Base-by-base conservation (phyloP, 2,113 vertebrate genomes). In the mouse (Mus musculus) region DNA sequence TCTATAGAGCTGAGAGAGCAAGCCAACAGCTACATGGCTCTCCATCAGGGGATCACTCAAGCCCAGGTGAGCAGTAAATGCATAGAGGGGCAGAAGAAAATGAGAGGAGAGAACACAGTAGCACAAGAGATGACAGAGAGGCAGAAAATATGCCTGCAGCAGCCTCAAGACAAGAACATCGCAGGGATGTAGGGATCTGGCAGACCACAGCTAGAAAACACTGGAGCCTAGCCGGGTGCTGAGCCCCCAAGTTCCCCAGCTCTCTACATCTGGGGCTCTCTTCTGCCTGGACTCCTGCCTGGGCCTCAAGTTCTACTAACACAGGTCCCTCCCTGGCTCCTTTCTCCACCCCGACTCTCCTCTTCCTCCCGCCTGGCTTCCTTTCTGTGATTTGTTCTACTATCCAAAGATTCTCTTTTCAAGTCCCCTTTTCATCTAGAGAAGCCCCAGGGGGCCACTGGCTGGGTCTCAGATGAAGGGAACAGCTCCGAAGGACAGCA, bases 31-130 rank as follows among this genome's bases (percentile, higher is more conserved):
- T 98, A 98, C 98, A 97, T 96, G 67, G 96, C 97, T 98, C 97
- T 99, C 98, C 98, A 98, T 98, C 97, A 98, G 97, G 91, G 95
- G 97, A 96, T 98, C 96, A 97, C 97, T 97, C 93, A 96, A 97
- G 97, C 97, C 98, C 98, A 91, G 95, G 97, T 98, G 98, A 96
- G 97, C 88, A 96, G 97, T 94, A 98, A 98, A 97, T 96, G 96
- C 97, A 97, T 91, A 95, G 96, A 86, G 78, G 96, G 96, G 24
- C 36, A 22, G 42, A 59, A 12, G 30, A 39, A 88, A 76, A 42
- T 65, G 86, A 90, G 20, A n/a, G 22, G 63, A n/a, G 28, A 30
- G 52, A 49, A 61, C 80, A 65, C n/a, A 42, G 33, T 13, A 19
- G 39, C 46, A 52, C 56, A 20, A 14, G 76, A 13, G 86, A 39